Base-by-base conservation (phyloP, 2,888 invertebrate species). In the Lasioglossum vierecki region DNA sequence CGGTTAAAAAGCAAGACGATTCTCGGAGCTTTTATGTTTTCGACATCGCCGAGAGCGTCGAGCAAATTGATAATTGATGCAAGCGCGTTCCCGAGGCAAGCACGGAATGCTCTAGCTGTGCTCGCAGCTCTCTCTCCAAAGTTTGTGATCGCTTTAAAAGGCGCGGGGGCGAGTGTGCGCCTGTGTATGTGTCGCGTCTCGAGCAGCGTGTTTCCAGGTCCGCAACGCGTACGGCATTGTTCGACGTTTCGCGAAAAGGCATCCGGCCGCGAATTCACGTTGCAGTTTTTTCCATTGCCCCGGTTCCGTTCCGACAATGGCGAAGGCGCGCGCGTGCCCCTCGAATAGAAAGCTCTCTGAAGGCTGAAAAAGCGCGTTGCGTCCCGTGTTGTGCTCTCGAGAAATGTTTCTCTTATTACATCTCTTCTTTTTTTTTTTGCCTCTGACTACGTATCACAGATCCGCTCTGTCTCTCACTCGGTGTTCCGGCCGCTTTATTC, bases 331-430 rank as follows among this genome's bases (percentile, higher is more conserved):
- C 39, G 30, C 74, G 46, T 53, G 41, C 18, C 22, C 76, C 74
- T 76, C 76, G 66, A 79, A 84, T 49, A 80, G 80, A 81, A 79
- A 81, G 72, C 60, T 68, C 46, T 39, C 49, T 11, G 68, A 66
- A 73, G 72, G 22, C 18, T 53, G 60, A 66, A 39, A 71, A 68
- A 68, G 39, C 68, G 35, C 39, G 68, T 68, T 68, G 57, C 80
- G 68, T 68, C 76, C 44, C n/a, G 66, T 41, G 79, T 81, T 26
- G 53, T 35, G 3, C 22, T 57, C 76, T 49, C 66, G 41, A 66
- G 76, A 74, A 49, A 78, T 39, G 77, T n/a, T 11, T 63, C 35
- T 49, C 30, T 18, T 66, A 44, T 75, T 72, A 22, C 22, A 53
- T 60, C 22, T n/a, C 15, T 6, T 26, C 15, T 30, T n/a, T 9